phyloP scores from a whole-genome alignment of 2,113 vertebrate species.

The Spea bombifrons region DNA sequence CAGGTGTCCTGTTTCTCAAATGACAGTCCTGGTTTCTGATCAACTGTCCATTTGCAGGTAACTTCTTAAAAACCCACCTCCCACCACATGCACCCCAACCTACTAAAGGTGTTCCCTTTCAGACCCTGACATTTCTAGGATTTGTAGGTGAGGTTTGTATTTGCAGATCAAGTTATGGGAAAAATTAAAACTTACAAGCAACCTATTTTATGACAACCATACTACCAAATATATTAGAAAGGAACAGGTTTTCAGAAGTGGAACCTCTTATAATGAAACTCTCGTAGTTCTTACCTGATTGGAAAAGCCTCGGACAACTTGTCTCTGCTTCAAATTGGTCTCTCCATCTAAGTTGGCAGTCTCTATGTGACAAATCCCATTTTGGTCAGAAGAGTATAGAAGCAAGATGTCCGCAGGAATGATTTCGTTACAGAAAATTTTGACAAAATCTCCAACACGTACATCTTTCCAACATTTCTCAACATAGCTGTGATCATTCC shows the following conservation, averaged over 20 bases:
- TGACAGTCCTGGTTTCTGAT: too few relatives aligned
- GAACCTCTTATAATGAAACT: not conserved
- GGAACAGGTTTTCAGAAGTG: not conserved
- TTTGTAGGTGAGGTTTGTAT: too few relatives aligned
- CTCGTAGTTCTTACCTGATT: conserved; percentile 56
- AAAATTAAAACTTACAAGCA: too few relatives aligned
- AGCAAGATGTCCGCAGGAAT: conserved; percentile 89
- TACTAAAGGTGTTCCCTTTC: too few relatives aligned
- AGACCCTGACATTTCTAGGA: too few relatives aligned
- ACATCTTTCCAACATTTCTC: conserved; percentile 86
- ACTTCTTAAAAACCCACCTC: too few relatives aligned
- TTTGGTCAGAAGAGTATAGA: conserved; percentile 80
- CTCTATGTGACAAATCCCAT: conserved; percentile 81
- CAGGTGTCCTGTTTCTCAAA: too few relatives aligned
- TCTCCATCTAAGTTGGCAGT: conserved; percentile 90
- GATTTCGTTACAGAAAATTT: conserved; percentile 80
- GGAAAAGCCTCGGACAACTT: conserved; percentile 61
- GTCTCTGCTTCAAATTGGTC: conserved; percentile 90
- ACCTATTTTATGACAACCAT: too few relatives aligned
- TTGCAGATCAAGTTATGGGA: too few relatives aligned
- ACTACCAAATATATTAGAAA: not conserved
- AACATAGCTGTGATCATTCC: conserved; percentile 68
- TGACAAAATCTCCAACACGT: conserved; percentile 86
- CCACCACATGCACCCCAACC: too few relatives aligned
- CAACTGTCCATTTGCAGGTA: too few relatives aligned